phyloP scores from a whole-genome alignment of 92 coral and sea anemone genomes.

The Bergia sp. region DNA sequence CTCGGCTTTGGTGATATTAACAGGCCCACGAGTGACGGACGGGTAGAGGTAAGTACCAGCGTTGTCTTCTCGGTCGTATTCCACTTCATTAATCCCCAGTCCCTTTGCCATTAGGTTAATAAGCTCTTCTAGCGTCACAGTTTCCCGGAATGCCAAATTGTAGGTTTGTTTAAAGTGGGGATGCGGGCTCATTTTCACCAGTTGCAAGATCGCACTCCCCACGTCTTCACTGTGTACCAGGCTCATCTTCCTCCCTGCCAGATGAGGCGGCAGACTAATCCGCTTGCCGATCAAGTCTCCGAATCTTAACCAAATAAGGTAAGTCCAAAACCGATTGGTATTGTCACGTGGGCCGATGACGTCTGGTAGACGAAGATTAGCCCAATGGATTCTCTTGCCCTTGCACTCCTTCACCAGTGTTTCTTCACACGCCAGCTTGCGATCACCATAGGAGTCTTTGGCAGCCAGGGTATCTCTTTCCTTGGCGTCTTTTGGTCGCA shows the following conservation, averaged over 20 bases:
- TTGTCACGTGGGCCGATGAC: constrained; percentile 97
- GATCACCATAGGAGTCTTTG: constrained; percentile 82
- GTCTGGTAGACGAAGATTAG: constrained; percentile 92
- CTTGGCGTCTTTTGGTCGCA: constrained; percentile 74
- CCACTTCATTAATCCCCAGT: constrained; percentile 70
- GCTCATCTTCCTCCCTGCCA: constrained; percentile 76
- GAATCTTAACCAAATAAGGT: constrained; percentile 87
- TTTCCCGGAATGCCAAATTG: constrained; percentile 85
- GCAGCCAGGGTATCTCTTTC: constrained; percentile 59
- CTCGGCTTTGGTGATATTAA: constrained; percentile 80
- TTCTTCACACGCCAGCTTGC: constrained; percentile 86
- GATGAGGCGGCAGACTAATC: constrained; percentile 66
- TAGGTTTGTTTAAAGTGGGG: constrained; percentile 72
- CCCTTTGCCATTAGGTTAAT: constrained; percentile 69
- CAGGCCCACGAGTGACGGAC: constrained; percentile 87
- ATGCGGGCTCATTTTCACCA: constrained; percentile 54
- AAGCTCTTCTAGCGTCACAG: constrained; percentile 78
- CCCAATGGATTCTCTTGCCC: constrained; percentile 62
- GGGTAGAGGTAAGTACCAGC: constrained; percentile 70
- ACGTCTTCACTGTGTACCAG: constrained; percentile 83
- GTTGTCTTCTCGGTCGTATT: constrained; percentile 63
- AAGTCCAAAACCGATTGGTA: constrained; percentile 92
- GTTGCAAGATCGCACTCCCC: constrained; percentile 59
- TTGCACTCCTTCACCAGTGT: constrained; percentile 69
- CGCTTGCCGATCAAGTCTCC: constrained; percentile 78